These are phyloP conservation scores for Cremastobaeus sp. DNA, from an alignment of 2,888 invertebrate species.

Conservation along the genomic window DNA sequence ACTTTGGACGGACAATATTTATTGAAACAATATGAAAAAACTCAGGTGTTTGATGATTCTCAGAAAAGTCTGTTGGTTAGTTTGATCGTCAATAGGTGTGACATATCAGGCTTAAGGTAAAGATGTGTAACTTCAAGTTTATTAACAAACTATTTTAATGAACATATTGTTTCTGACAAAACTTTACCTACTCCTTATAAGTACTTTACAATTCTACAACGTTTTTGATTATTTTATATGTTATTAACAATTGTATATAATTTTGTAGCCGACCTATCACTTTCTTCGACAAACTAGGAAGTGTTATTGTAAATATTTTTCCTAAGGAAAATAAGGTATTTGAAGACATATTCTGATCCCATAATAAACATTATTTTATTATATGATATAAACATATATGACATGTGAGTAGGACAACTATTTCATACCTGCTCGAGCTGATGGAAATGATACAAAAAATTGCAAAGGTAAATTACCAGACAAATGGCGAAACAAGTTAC, in stretches of 20 bases:
- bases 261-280: not conserved
- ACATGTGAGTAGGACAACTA: conserved; percentile 34
- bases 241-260: not conserved
- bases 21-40: not conserved
- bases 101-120: not conserved
- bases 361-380: not conserved
- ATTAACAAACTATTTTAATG: not conserved
- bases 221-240: too few species aligned
- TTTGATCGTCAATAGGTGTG: conserved; percentile 3
- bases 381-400: not conserved
- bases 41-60: not conserved
- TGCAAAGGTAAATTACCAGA: conserved; percentile 35
- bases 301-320: not conserved
- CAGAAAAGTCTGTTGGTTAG: not conserved
- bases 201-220: too few species aligned
- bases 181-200: too few species aligned
- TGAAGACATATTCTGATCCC: not conserved
- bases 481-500: conserved; percentile 20
- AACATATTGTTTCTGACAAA: too few species aligned
- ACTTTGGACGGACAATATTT: conserved; percentile 9
- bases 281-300: not conserved
- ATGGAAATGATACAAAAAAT: conserved; percentile 20
- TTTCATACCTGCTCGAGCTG: conserved; percentile 10
- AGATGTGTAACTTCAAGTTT: not conserved
- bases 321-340: not conserved